Evolutionary conservation across 37 sponge, comb jelly and placozoan genomes (phyloP).

Genomic region (Spongilla lacustris): DNA sequence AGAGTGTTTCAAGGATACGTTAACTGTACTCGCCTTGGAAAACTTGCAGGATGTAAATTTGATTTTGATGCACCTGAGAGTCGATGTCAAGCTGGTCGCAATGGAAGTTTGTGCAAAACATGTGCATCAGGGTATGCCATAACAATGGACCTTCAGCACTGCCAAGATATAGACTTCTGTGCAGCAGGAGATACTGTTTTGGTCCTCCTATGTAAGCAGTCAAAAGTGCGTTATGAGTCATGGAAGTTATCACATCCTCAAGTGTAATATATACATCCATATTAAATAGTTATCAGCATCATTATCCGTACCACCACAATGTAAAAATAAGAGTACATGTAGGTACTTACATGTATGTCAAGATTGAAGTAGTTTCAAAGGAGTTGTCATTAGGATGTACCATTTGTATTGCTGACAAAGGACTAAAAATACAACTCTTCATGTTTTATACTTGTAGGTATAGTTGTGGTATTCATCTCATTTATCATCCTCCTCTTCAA

Average conservation of each 20-base stretch:
- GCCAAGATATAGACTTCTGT: conserved; percentile 22
- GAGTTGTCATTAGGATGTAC: background rate
- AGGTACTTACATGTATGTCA: background rate
- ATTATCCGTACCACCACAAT: too few relatives aligned
- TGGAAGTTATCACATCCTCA: background rate
- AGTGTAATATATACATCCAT: background rate
- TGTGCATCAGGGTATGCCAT: conserved; percentile 37
- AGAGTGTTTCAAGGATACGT: conserved; percentile 57
- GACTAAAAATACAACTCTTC: too few relatives aligned
- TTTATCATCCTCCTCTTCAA: conserved; percentile 47
- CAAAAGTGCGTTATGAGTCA: background rate
- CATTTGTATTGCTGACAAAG: too few relatives aligned
- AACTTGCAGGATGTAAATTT: conserved; percentile 71
- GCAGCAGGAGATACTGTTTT: conserved; percentile 50
- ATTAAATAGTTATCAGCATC: background rate
- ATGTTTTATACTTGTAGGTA: conserved; percentile 2
- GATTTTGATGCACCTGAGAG: conserved; percentile 56
- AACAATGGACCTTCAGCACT: conserved; percentile 63
- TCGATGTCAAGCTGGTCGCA: conserved; percentile 64
- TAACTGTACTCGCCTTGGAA: conserved; percentile 48
- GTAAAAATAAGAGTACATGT: background rate
- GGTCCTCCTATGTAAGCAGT: conserved; percentile 51
- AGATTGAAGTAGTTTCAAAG: too few relatives aligned
- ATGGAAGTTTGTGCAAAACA: conserved; percentile 65
- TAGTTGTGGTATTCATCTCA: conserved; percentile 27